Conservation (phyloP, 1,140 invertebrate species). For the Drosophila micromelanica region DNA sequence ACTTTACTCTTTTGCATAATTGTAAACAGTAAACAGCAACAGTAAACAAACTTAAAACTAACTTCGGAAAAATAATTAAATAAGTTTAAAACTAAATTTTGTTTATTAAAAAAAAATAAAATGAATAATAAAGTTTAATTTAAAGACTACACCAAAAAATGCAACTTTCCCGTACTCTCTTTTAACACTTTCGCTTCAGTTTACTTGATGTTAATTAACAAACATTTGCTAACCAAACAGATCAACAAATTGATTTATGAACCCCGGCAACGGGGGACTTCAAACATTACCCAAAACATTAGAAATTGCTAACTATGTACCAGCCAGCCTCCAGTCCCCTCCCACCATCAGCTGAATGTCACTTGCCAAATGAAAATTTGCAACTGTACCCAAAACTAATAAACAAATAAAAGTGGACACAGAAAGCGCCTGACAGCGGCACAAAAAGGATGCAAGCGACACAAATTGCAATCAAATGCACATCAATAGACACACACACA, state of each 20-base stretch:
- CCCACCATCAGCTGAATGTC: not conserved
- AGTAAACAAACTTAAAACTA: too few relatives aligned
- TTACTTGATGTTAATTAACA: slow-evolving; percentile 21
- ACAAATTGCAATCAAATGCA: slow-evolving; percentile 73
- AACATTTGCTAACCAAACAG: slow-evolving; percentile 5
- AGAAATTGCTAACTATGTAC: not conserved
- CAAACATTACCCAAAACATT: not conserved
- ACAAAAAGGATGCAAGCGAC: slow-evolving; percentile 58
- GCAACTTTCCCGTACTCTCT: not conserved
- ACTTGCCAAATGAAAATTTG: slow-evolving; percentile 64
- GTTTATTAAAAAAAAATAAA: too few relatives aligned
- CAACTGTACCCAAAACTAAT: slow-evolving; percentile 61
- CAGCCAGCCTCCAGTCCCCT: too few relatives aligned
- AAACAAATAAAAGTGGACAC: slow-evolving; percentile 63
- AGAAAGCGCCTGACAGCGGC: not conserved
- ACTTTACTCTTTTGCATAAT: too few relatives aligned
- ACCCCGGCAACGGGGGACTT: not conserved
- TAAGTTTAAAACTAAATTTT: too few relatives aligned
- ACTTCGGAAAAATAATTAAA: too few relatives aligned
- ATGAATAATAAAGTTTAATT: not conserved
- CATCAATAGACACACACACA: slow-evolving; percentile 33
- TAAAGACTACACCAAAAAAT: too few relatives aligned
- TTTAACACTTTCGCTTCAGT: not conserved
- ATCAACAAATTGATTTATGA: slow-evolving; percentile 7
- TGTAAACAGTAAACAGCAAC: too few relatives aligned